Evolutionary conservation across 2,888 invertebrate genomes (phyloP).

Genomic region (Cataglyphis livida): DNA sequence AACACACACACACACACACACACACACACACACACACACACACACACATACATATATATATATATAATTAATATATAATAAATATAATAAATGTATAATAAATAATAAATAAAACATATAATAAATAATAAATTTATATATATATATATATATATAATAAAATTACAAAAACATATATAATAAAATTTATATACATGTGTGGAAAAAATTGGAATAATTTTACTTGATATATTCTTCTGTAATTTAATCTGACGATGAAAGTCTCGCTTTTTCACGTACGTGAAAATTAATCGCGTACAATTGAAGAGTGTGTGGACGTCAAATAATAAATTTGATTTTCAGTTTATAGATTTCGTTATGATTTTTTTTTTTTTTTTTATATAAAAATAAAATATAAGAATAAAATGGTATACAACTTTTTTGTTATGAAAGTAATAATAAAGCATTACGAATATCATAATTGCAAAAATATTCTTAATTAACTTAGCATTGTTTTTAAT

Average conservation of each 20-base stretch:
- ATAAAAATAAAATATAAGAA: not conserved
- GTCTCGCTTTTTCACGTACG: not conserved
- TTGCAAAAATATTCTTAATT: not conserved
- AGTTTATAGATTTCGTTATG: slow-evolving; percentile 7
- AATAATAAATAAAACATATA: too few relatives aligned
- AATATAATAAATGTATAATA: too few relatives aligned
- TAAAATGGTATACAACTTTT: not conserved
- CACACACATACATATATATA: too few relatives aligned
- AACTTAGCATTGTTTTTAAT: not conserved
- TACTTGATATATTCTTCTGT: not conserved
- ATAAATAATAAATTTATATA: too few relatives aligned
- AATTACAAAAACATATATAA: not conserved
- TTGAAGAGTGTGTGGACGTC: not conserved
- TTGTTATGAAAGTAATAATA: not conserved
- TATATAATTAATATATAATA: too few relatives aligned
- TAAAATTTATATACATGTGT: not conserved
- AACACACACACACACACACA: not conserved
- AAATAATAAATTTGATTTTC: slow-evolving; percentile 1
- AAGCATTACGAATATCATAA: not conserved
- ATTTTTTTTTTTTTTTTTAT: not conserved
- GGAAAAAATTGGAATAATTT: slow-evolving; percentile 2
- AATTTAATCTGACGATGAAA: slow-evolving; percentile 1
- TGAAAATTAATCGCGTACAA: not conserved
- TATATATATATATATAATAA: too few relatives aligned
- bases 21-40: too few relatives aligned